Evolutionary conservation across 2,888 invertebrate species (phyloP), one percentile per base, ranked within the genome.

Genomic region (Antheraea yamamai): DNA sequence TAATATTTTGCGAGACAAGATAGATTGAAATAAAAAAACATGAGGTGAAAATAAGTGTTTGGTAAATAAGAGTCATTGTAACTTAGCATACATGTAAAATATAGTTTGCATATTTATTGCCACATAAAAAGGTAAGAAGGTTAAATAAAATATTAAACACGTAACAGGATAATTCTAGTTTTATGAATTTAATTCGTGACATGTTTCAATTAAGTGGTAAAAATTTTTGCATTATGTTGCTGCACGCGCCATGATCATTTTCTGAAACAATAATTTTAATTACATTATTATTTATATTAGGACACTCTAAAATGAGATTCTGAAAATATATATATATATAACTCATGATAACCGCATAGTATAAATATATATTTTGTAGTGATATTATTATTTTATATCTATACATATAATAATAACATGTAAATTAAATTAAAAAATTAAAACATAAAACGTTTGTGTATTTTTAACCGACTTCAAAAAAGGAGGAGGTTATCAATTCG

Each of bases 181-280:
- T 23, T 61, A 61, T 23, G 10, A 23, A 61, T 12, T 23, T 2
- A 61, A 61, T n/a, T 61, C 61, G 0, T n/a, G 20, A 61, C 16
- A 68, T 4, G 16, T 7, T 30, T 35, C 26, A 14, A 18, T 35
- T 35, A 8, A 68, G 16, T 30, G n/a, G n/a, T 12, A 26, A 30
- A 3, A 10, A 58, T 8, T 23, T 23, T 61, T 61, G 10, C n/a
- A 75, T 82, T 88, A 92, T 78, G 89, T 91, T 20, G 94, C 89
- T 23, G 95, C 95, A 75, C 95, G 95, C 12, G 91, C 86, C 89
- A 95, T 95, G n/a, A 95, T 92, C 80, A 94, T 83, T 93, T 93
- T 95, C 95, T 95, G 95, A 78, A 95, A 95, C 85, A 66, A 77
- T 23, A 26, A 72, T 14, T 52, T 72, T 23, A 47, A 23, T 64